Conservation (phyloP, 2,888 invertebrate species). For the Mactromeris polynyma region DNA sequence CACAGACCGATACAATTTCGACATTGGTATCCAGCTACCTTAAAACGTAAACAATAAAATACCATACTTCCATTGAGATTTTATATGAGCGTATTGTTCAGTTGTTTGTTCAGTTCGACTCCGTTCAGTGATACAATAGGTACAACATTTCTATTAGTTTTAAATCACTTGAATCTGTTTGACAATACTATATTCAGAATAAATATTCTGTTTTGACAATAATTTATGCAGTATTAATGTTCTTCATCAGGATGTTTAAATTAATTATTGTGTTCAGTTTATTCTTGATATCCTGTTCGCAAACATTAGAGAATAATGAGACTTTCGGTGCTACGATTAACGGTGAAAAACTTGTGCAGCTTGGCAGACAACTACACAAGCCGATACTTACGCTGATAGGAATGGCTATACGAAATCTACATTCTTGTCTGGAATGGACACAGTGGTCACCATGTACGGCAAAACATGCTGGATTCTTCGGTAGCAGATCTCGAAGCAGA, state of each 20-base stretch:
- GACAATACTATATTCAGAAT: too few relatives aligned
- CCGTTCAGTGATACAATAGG: too few relatives aligned
- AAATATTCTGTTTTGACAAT: too few relatives aligned
- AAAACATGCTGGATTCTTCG: neutral
- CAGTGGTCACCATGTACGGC: slow-evolving; percentile 1
- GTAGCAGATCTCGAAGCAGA: neutral
- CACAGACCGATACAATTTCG: too few relatives aligned
- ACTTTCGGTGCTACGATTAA: neutral
- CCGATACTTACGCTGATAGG: neutral
- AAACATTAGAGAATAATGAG: neutral
- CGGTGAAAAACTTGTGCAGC: neutral
- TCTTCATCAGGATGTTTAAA: neutral
- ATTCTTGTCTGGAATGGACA: neutral
- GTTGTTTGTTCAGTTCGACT: too few relatives aligned
- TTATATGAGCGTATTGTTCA: too few relatives aligned
- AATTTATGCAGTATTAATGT: neutral
- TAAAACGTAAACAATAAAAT: too few relatives aligned
- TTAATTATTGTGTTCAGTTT: neutral
- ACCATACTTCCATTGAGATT: too few relatives aligned
- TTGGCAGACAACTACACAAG: slow-evolving; percentile 1
- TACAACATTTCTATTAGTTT: too few relatives aligned
- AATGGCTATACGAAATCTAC: neutral
- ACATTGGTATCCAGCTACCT: too few relatives aligned
- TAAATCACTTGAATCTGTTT: too few relatives aligned
- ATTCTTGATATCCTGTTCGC: neutral